phyloP scores from a whole-genome alignment of 1,140 invertebrate species.

The Cotesia typhae region DNA sequence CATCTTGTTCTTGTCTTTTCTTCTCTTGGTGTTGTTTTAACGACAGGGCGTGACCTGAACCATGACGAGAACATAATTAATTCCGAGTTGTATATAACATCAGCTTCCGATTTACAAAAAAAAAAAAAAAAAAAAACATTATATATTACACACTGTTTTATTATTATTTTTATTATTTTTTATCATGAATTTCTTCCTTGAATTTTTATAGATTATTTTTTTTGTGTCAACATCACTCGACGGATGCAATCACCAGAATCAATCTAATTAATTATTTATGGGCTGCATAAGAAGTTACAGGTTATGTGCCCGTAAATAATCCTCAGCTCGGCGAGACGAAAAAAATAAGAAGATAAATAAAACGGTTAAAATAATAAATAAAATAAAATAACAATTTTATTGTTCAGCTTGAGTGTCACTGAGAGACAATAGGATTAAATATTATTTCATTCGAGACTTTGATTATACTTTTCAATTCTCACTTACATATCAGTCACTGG shows the following conservation, averaged over 20 bases:
- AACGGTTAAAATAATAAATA: constrained; percentile 15
- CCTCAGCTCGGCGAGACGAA: neutral
- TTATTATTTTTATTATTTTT: constrained; percentile 6
- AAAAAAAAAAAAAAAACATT: neutral
- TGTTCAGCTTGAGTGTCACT: constrained; percentile 48
- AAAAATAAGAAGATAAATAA: neutral
- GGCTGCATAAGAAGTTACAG: neutral
- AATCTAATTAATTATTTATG: constrained; percentile 10
- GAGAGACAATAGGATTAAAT: constrained; percentile 48
- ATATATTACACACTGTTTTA: neutral
- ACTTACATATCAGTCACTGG: too few relatives aligned
- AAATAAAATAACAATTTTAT: constrained; percentile 18
- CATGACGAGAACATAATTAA: constrained; percentile 23
- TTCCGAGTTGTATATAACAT: constrained; percentile 19
- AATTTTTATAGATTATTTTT: neutral
- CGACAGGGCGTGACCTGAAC: constrained; percentile 34
- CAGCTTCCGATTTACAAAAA: constrained; percentile 7
- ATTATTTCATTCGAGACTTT: constrained; percentile 43
- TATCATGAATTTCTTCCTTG: neutral
- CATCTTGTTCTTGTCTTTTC: constrained; percentile 25
- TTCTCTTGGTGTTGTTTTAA: constrained; percentile 24
- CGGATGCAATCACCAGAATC: neutral
- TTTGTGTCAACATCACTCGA: neutral
- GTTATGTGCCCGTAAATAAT: constrained; percentile 16
- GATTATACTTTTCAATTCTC: neutral